A percentile compares a stretch with the other conserved stretches of the same genome.
Evolutionary conservation across 1,140 invertebrate species (phyloP).

Genomic region (Lycorma delicatula): DNA sequence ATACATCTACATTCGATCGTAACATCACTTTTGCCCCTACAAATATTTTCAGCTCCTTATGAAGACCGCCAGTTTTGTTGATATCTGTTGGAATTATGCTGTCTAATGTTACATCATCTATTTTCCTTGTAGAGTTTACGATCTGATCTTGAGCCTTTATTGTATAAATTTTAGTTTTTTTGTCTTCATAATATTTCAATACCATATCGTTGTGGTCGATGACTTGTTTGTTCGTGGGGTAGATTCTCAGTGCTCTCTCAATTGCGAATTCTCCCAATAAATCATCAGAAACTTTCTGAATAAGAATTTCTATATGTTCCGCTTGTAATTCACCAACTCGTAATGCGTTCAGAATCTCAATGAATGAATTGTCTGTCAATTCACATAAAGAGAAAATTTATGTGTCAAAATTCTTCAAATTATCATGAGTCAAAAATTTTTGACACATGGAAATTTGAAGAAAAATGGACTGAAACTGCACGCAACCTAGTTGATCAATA

Average conservation of each 20-base stretch:
- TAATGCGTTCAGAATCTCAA: no score
- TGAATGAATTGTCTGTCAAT: no score
- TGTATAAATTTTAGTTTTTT: slow-evolving; percentile 14
- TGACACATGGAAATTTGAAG: no score
- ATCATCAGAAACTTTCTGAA: slow-evolving; percentile 17
- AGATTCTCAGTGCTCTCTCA: slow-evolving; percentile 23
- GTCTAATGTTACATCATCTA: slow-evolving; percentile 24
- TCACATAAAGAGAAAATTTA: no score
- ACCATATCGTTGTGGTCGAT: slow-evolving; percentile 20
- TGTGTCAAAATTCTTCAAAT: no score
- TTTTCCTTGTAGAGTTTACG: slow-evolving; percentile 25
- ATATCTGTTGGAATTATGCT: slow-evolving; percentile 28
- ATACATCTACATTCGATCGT: slow-evolving; percentile 32
- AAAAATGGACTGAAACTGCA: no score
- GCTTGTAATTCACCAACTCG: slow-evolving; percentile 24
- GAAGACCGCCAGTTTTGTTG: slow-evolving; percentile 25
- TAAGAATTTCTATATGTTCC: slow-evolving; percentile 20
- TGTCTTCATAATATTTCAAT: slow-evolving; percentile 11
- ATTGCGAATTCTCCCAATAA: slow-evolving; percentile 20
- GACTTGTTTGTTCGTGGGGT: slow-evolving; percentile 25
- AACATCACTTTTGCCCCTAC: slow-evolving; percentile 33
- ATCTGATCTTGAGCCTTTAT: slow-evolving; percentile 28
- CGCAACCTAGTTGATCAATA: no score
- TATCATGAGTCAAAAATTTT: no score
- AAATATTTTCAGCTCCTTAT: slow-evolving; percentile 26